Conservation (phyloP, 1,140 invertebrate species). For the Amyelois transitella region DNA sequence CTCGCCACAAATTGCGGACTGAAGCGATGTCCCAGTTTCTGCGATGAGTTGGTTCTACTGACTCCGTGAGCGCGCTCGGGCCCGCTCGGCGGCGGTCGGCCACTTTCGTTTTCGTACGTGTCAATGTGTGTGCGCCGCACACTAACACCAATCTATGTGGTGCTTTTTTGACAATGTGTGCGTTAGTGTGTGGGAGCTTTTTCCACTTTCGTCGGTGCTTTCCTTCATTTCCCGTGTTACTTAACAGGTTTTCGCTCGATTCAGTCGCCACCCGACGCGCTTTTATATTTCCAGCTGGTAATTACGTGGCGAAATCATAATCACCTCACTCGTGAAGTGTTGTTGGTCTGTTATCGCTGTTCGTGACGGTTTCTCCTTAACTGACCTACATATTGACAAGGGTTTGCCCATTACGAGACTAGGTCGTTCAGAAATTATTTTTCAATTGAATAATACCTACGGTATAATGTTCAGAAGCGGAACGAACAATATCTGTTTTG, state of each 20-base stretch:
- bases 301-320: neutral
- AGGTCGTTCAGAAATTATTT: neutral
- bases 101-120: constrained; percentile 70
- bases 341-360: neutral
- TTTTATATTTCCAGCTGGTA: constrained; percentile 12
- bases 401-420: neutral
- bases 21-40: constrained; percentile 71
- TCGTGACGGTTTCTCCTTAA: neutral
- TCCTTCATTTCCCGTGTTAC: constrained; percentile 65
- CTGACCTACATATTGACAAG: neutral
- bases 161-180: constrained; percentile 31
- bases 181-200: constrained; percentile 48
- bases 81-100: constrained; percentile 55
- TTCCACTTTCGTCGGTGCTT: constrained; percentile 68
- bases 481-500: constrained; percentile 50
- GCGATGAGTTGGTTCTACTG: constrained; percentile 71
- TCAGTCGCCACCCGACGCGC: constrained; percentile 10
- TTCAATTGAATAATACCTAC: neutral
- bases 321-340: neutral
- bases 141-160: constrained; percentile 19
- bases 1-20: constrained; percentile 59
- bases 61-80: constrained; percentile 70
- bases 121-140: constrained; percentile 39
- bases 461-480: constrained; percentile 22
- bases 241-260: constrained; percentile 52